Evolutionary conservation across 2,797 vertebrate species (phyloP).

Genomic region (Falco berigora): DNA sequence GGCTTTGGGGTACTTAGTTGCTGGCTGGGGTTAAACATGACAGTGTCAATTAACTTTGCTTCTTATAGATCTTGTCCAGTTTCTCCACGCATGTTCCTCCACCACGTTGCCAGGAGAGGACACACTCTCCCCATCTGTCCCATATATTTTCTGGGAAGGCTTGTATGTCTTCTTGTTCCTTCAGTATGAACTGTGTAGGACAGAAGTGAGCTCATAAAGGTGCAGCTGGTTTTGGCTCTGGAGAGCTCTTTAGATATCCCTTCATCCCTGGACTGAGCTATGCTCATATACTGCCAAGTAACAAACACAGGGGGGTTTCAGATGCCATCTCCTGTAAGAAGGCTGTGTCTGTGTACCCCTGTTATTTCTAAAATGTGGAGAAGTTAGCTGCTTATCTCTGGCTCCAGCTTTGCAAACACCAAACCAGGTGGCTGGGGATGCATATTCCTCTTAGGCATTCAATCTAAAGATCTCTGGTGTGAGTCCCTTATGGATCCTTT

Average conservation of each 20-base stretch:
- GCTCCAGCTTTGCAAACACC: conserved; percentile 31
- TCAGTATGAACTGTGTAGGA: not conserved
- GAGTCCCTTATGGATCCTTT: not conserved
- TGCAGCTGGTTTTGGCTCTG: not conserved
- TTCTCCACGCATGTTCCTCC: not conserved
- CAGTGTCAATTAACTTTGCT: not conserved
- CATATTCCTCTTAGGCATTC: not conserved
- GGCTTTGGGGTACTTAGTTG: too few species aligned
- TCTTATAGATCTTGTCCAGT: not conserved
- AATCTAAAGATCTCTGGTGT: conserved; percentile 16
- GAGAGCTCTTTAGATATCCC: not conserved
- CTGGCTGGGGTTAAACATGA: too few species aligned
- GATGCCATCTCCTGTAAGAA: not conserved
- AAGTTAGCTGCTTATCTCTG: not conserved
- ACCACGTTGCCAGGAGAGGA: not conserved
- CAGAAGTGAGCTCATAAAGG: not conserved
- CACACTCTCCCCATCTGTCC: not conserved
- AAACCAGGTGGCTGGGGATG: not conserved
- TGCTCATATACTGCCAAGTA: not conserved
- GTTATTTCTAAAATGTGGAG: not conserved
- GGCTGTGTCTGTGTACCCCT: not conserved
- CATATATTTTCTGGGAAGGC: not conserved
- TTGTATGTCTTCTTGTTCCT: not conserved
- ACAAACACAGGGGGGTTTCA: not conserved
- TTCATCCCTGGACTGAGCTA: not conserved